These are phyloP conservation scores for Pangasius larnaudii DNA, from an alignment of 2,797 vertebrate genomes.

Conservation along the genomic window DNA sequence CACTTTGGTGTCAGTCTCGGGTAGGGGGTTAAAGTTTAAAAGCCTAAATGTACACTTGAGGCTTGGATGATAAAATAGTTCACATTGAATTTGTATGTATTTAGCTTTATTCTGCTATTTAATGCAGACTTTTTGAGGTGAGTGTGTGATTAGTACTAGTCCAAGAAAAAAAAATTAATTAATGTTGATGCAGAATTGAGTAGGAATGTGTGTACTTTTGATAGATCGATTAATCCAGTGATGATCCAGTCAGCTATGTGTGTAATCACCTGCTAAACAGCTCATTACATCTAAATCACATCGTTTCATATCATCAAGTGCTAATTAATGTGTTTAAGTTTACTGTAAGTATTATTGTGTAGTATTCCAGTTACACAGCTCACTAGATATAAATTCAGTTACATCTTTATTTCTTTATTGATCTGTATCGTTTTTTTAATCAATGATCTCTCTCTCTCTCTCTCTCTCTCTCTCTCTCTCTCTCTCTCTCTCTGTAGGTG, in stretches of 20 bases:
- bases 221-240: neutral
- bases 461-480: neutral
- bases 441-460: neutral
- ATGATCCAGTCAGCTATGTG: neutral
- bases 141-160: neutral
- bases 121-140: neutral
- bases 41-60: neutral
- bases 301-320: neutral
- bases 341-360: neutral
- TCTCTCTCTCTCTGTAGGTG: conserved; percentile 74
- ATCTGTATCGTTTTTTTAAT: neutral
- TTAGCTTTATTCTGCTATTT: neutral
- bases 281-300: neutral
- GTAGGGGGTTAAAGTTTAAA: neutral
- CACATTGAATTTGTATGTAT: neutral
- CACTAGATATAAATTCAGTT: neutral
- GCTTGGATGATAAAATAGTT: neutral
- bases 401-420: neutral
- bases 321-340: neutral
- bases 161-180: neutral
- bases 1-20: neutral
- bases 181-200: neutral
- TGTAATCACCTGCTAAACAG: neutral
- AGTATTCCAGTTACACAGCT: neutral
- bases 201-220: neutral